Conservation (phyloP, 2,113 vertebrate genomes). For the Plectropomus leopardus region DNA sequence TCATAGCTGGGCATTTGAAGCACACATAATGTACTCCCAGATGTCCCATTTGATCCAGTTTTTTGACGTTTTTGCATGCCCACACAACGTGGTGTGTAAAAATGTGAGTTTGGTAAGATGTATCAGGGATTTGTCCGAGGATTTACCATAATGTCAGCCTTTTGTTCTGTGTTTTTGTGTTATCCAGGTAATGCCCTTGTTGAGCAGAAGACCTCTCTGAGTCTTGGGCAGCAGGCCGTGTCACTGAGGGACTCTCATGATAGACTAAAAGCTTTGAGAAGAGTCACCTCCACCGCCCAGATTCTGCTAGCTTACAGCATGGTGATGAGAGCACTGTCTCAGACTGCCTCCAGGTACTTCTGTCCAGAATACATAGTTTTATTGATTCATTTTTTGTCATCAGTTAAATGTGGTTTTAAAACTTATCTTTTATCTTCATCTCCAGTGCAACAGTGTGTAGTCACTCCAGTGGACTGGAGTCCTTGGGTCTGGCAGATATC, state of each 20-base stretch:
- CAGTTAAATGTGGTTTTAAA: slow-evolving; percentile 17
- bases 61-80: slow-evolving; percentile 5
- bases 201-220: slow-evolving; percentile 79
- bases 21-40: background rate
- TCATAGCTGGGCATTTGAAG: slow-evolving; percentile 21
- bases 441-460: slow-evolving; percentile 78
- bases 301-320: slow-evolving; percentile 88
- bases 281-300: slow-evolving; percentile 85
- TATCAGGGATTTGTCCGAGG: background rate
- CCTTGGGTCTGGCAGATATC: slow-evolving; percentile 86
- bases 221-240: slow-evolving; percentile 86
- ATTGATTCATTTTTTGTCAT: background rate
- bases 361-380: background rate
- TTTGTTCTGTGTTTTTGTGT: background rate
- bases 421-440: slow-evolving; percentile 1
- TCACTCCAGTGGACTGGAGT: slow-evolving; percentile 85
- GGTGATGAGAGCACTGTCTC: slow-evolving; percentile 86
- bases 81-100: background rate
- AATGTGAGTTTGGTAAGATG: background rate
- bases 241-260: slow-evolving; percentile 85
- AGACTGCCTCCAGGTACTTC: slow-evolving; percentile 82
- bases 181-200: slow-evolving; percentile 63
- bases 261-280: slow-evolving; percentile 84
- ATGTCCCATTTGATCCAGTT: slow-evolving; percentile 4
- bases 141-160: background rate